A percentile compares a stretch with the other conserved stretches of the same genome.
phyloP scores from a whole-genome alignment of 2,888 invertebrate species.

The Erynnis tages region DNA sequence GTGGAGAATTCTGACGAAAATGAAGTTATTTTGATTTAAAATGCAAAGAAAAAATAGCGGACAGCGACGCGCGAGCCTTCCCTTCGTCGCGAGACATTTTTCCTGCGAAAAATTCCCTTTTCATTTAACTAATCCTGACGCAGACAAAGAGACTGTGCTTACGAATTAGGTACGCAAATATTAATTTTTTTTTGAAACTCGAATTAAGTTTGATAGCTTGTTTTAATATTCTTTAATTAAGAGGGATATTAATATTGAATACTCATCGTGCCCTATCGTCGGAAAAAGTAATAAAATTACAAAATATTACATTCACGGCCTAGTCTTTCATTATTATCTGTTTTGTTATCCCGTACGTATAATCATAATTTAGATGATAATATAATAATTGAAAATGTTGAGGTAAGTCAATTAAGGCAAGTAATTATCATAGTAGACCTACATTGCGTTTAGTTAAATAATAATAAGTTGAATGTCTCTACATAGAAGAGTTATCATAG shows the following conservation, averaged over 20 bases:
- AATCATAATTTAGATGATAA: too few relatives aligned
- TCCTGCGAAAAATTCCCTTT: conserved; percentile 53
- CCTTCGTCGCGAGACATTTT: conserved; percentile 49
- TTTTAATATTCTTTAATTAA: conserved; percentile 16
- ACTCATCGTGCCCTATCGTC: background rate
- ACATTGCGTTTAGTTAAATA: too few relatives aligned
- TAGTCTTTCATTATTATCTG: too few relatives aligned
- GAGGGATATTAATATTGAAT: background rate
- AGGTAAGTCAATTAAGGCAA: too few relatives aligned
- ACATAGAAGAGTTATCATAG: too few relatives aligned
- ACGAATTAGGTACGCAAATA: conserved; percentile 46
- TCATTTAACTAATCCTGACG: conserved; percentile 63
- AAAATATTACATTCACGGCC: background rate
- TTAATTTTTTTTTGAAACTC: conserved; percentile 35
- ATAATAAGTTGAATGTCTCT: too few relatives aligned
- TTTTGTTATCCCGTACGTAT: too few relatives aligned
- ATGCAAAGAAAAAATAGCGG: conserved; percentile 66
- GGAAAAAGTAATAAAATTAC: background rate
- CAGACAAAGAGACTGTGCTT: conserved; percentile 44
- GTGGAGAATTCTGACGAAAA: conserved; percentile 66
- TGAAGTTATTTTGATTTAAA: conserved; percentile 77
- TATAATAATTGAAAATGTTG: too few relatives aligned
- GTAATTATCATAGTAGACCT: too few relatives aligned
- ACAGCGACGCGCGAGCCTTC: conserved; percentile 38
- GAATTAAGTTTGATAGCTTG: conserved; percentile 14